These are phyloP conservation scores for Drosophila triauraria DNA, from an alignment of 1,140 invertebrate genomes.

Conservation along the genomic window DNA sequence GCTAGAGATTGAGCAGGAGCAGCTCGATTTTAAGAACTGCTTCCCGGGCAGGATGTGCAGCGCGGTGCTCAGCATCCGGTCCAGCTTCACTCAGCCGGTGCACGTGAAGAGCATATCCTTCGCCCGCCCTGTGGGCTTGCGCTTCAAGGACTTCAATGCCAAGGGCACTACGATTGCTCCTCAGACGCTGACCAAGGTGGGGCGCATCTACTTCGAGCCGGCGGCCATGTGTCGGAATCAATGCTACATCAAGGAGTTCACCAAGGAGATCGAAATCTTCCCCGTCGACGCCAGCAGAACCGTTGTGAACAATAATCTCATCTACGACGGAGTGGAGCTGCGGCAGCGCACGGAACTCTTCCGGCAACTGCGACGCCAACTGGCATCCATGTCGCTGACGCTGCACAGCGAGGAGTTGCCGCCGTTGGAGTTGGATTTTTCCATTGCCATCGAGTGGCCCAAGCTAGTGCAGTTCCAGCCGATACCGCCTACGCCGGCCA, in stretches of 20 bases:
- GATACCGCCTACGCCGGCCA: constrained; percentile 62
- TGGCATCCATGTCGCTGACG: constrained; percentile 66
- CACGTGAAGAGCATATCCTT: constrained; percentile 86
- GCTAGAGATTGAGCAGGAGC: constrained; percentile 87
- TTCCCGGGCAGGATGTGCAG: constrained; percentile 93
- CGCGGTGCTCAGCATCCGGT: constrained; percentile 90
- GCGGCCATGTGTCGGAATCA: constrained; percentile 89
- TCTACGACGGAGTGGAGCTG: constrained; percentile 73
- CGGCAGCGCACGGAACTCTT: constrained; percentile 74
- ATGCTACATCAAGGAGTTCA: constrained; percentile 88
- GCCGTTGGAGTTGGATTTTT: constrained; percentile 70
- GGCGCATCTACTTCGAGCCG: constrained; percentile 89
- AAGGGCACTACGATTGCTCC: constrained; percentile 76
- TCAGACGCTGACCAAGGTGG: constrained; percentile 86
- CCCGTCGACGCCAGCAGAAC: constrained; percentile 11
- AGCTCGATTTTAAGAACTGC: constrained; percentile 91
- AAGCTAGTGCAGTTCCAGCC: constrained; percentile 69
- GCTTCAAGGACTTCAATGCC: constrained; percentile 86
- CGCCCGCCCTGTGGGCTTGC: constrained; percentile 49
- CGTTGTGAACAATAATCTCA: constrained; percentile 64
- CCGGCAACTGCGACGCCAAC: constrained; percentile 66
- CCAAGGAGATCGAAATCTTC: constrained; percentile 33
- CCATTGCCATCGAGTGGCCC: constrained; percentile 78
- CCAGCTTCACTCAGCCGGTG: constrained; percentile 91
- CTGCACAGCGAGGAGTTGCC: constrained; percentile 75